Evolutionary conservation across 2,888 invertebrate species (phyloP).

Genomic region (Trichogramma evanescens): DNA sequence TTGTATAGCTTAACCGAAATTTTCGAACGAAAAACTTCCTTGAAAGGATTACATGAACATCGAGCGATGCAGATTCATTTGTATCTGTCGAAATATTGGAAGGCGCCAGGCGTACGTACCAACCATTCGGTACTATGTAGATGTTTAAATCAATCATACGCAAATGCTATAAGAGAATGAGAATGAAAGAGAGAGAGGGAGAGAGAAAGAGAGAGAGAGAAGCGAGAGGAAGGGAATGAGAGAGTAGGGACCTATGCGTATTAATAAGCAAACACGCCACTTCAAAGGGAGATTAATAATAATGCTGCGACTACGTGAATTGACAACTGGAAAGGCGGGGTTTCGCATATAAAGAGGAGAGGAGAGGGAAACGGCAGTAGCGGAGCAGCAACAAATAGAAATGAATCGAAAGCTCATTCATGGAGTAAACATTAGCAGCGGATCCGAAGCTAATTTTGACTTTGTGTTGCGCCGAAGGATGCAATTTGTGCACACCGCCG

Average conservation of each 20-base stretch:
- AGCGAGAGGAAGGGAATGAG: neutral
- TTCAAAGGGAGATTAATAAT: slow-evolving; percentile 19
- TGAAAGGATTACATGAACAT: slow-evolving; percentile 44
- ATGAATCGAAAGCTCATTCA: neutral
- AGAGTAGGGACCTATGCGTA: slow-evolving; percentile 2
- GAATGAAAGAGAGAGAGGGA: too few relatives aligned
- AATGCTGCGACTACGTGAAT: neutral
- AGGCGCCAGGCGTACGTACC: neutral
- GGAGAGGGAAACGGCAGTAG: neutral
- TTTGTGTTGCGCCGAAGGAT: too few relatives aligned
- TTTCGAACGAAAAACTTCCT: slow-evolving; percentile 32
- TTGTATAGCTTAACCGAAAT: slow-evolving; percentile 44
- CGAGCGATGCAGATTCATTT: slow-evolving; percentile 40
- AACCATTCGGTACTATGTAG: slow-evolving; percentile 12
- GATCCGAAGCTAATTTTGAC: too few relatives aligned
- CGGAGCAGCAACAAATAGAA: slow-evolving; percentile 6
- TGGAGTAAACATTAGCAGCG: slow-evolving; percentile 12
- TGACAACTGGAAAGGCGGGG: neutral
- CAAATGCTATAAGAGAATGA: neutral
- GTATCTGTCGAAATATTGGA: slow-evolving; percentile 42
- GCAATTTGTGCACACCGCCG: too few relatives aligned
- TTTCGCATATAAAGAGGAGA: too few relatives aligned
- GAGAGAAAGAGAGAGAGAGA: slow-evolving; percentile 8
- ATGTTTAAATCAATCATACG: slow-evolving; percentile 44
- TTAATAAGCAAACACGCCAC: slow-evolving; percentile 20